Evolutionary conservation across 2,113 vertebrate species (phyloP).

Genomic region (Psettodes erumei): DNA sequence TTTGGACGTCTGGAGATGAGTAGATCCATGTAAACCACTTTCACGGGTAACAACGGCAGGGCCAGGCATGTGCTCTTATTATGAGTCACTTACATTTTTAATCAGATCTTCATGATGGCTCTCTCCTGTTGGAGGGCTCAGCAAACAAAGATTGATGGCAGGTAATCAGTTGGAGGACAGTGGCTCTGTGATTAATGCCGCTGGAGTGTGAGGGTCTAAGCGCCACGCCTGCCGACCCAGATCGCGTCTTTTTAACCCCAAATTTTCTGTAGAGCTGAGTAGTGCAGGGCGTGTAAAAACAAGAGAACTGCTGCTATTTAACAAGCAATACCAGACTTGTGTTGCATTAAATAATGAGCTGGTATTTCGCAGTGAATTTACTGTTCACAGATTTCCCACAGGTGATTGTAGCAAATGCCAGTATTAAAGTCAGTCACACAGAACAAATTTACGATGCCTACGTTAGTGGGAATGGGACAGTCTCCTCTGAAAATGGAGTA

Average conservation of each 20-base stretch:
- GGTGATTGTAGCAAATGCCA: slow-evolving; percentile 4
- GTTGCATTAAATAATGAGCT: slow-evolving; percentile 21
- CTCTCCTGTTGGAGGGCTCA: slow-evolving; percentile 65
- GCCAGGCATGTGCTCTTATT: slow-evolving; percentile 66
- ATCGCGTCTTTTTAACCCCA: slow-evolving; percentile 27
- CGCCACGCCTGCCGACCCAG: slow-evolving; percentile 26
- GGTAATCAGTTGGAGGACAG: slow-evolving; percentile 75
- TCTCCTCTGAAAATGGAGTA: neutral
- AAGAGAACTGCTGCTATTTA: neutral
- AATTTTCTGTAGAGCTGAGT: slow-evolving; percentile 1
- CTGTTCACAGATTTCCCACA: slow-evolving; percentile 10
- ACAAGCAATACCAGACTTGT: neutral
- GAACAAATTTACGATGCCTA: neutral
- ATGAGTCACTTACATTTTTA: slow-evolving; percentile 81
- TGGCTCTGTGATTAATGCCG: slow-evolving; percentile 74
- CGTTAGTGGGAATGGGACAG: neutral
- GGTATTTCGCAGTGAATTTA: neutral
- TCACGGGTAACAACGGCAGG: slow-evolving; percentile 44
- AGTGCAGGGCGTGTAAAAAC: slow-evolving; percentile 9
- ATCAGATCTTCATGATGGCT: slow-evolving; percentile 77
- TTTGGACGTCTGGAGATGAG: slow-evolving; percentile 58
- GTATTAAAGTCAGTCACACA: neutral
- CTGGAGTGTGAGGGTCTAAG: slow-evolving; percentile 52
- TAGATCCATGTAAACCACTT: slow-evolving; percentile 58
- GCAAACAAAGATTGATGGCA: slow-evolving; percentile 79